A percentile compares a stretch with the other conserved stretches of the same genome.
Evolutionary conservation across 2,888 invertebrate species (phyloP).

Genomic region (Lasioglossum lativentre): DNA sequence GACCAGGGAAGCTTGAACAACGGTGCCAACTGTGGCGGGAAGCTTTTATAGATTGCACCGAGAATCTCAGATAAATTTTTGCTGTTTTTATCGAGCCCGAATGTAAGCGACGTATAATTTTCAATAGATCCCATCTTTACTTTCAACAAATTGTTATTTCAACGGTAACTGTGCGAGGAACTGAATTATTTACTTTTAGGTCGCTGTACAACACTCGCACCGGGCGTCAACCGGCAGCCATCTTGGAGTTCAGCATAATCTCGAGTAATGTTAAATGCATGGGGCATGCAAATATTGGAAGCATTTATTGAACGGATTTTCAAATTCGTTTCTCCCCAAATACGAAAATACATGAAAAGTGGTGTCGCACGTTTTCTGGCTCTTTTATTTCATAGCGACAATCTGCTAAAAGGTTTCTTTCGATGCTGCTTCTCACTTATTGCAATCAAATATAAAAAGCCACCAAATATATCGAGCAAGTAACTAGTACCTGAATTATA

Average conservation of each 20-base stretch:
- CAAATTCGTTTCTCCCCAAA: background rate
- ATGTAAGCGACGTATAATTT: background rate
- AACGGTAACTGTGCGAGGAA: background rate
- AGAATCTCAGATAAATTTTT: background rate
- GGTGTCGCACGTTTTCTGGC: background rate
- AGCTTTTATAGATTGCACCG: background rate
- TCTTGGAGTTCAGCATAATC: background rate
- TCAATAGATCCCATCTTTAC: background rate
- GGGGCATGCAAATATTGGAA: background rate
- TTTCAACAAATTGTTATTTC: background rate
- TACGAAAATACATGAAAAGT: background rate
- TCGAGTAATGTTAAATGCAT: background rate
- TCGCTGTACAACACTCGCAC: background rate
- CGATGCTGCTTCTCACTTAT: background rate
- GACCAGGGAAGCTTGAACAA: background rate
- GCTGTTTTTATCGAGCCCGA: background rate
- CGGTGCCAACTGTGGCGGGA: background rate
- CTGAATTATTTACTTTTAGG: background rate
- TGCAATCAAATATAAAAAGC: too few species aligned
- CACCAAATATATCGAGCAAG: too few species aligned
- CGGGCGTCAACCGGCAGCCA: slow-evolving; percentile 1
- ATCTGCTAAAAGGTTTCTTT: background rate
- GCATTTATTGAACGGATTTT: slow-evolving; percentile 4
- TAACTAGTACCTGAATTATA: too few species aligned
- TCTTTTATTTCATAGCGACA: background rate